Evolutionary conservation across 2,113 vertebrate genomes (phyloP).

Genomic region (Sus scrofa): T2T-Sscrofa CM000818.6:17860501-17861000

Average conservation of each 20-base stretch:
- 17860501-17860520: background rate
- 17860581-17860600: background rate
- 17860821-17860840: no score
- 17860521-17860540: background rate
- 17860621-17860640: background rate
- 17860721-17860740: background rate
- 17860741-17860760: background rate
- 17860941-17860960: no score
- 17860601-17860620: background rate
- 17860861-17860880: background rate
- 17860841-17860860: background rate
- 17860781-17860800: fast-evolving
- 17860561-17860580: background rate
- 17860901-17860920: background rate
- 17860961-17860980: background rate
- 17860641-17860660: background rate
- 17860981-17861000: background rate
- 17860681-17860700: background rate
- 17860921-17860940: background rate
- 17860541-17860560: background rate
- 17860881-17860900: background rate
- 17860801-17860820: background rate
- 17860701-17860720: background rate
- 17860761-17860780: background rate
- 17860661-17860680: background rate